Evolutionary conservation across 64 coral and sea anemone species (phyloP).

Genomic region (Astreopora myriophthalma): DNA sequence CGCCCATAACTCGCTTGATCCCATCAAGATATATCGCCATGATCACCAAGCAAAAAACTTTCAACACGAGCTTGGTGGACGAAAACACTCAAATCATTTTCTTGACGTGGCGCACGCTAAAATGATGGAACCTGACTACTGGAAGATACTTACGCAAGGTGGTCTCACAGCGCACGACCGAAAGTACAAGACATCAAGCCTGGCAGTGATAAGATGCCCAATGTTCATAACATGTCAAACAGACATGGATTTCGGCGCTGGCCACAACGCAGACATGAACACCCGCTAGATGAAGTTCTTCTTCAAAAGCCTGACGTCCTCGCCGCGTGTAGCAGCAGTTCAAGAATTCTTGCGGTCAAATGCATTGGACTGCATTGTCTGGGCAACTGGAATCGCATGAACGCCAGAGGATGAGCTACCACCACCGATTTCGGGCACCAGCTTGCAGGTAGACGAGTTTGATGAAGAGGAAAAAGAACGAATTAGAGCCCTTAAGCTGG

Average conservation of each 20-base stretch:
- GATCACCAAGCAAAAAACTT: not conserved
- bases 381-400: not conserved
- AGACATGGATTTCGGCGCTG: not conserved
- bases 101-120: not conserved
- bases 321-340: not conserved
- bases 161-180: not conserved
- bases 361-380: slow-evolving; percentile 19
- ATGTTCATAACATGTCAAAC: slow-evolving; percentile 4
- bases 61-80: slow-evolving; percentile 5
- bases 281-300: not conserved
- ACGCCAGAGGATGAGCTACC: not conserved
- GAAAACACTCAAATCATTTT: slow-evolving; percentile 6
- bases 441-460: not conserved
- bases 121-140: slow-evolving; percentile 9
- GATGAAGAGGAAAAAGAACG: not conserved
- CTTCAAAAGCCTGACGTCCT: slow-evolving; percentile 3
- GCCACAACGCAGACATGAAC: slow-evolving; percentile 10
- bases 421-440: not conserved
- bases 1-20: not conserved
- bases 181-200: not conserved
- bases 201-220: not conserved
- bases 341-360: not conserved
- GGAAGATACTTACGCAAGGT: slow-evolving; percentile 45
- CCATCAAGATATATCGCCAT: not conserved
- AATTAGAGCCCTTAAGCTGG: not conserved